phyloP scores from a whole-genome alignment of 2,113 vertebrate genomes.

The Canis aureus region DNA sequence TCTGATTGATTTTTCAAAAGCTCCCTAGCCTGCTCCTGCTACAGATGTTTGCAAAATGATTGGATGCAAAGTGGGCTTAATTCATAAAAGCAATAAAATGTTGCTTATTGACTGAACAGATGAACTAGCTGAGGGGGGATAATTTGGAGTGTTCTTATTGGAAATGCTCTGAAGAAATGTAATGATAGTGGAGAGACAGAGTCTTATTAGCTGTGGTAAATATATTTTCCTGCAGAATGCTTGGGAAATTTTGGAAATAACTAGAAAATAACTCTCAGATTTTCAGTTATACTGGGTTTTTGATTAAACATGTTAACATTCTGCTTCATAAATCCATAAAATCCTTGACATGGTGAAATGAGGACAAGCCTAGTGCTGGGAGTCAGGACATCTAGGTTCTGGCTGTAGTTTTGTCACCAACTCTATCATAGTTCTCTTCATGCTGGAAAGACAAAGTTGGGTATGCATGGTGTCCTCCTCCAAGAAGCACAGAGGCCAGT shows the following conservation, averaged over 20 bases:
- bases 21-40: constrained; percentile 88
- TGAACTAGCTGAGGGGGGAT: constrained; percentile 88
- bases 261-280: constrained; percentile 74
- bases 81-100: constrained; percentile 90
- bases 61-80: constrained; percentile 89
- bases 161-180: constrained; percentile 84
- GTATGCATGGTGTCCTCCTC: rapidly evolving
- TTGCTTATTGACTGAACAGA: constrained; percentile 89
- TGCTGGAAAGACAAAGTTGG: too few species aligned
- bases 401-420: background rate
- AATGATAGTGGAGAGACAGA: constrained; percentile 82
- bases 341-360: background rate
- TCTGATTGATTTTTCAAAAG: constrained; percentile 90
- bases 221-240: constrained; percentile 81
- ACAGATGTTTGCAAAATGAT: constrained; percentile 90
- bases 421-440: rapidly evolving
- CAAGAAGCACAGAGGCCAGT: rapidly evolving
- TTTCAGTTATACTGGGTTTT: constrained; percentile 66
- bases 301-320: constrained; percentile 55
- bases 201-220: constrained; percentile 83
- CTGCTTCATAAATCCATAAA: background rate
- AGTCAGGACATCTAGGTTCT: background rate
- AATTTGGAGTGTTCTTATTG: constrained; percentile 88
- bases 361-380: background rate
- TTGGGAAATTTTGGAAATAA: constrained; percentile 77